phyloP scores from a whole-genome alignment of 2,797 vertebrate genomes.

The Pseudochirops corinnae region DNA sequence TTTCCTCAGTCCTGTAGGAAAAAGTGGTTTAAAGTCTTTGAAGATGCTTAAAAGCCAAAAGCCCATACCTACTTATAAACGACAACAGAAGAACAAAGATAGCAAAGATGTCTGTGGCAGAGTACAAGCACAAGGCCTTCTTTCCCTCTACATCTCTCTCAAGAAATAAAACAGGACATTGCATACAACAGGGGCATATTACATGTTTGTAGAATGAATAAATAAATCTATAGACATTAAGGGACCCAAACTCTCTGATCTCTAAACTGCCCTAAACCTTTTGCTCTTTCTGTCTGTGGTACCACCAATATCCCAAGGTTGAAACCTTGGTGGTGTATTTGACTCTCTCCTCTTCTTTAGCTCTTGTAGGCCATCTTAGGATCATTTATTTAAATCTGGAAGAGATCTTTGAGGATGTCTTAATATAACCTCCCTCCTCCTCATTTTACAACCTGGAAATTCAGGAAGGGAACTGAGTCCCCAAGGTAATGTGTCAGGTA shows the following conservation, averaged over 20 bases:
- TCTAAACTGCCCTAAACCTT: not conserved
- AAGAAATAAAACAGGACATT: not conserved
- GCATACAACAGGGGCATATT: not conserved
- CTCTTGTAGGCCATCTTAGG: not conserved
- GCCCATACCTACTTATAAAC: not conserved
- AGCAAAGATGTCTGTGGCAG: not conserved
- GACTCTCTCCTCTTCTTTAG: not conserved
- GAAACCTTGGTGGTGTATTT: not conserved
- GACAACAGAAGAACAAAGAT: not conserved
- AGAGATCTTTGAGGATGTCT: not conserved
- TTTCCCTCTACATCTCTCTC: not conserved
- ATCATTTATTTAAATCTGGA: not conserved
- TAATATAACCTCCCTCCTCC: not conserved
- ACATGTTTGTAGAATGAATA: not conserved
- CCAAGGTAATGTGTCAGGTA: not conserved
- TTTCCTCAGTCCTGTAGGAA: not conserved
- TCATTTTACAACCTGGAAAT: not conserved
- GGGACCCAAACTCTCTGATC: not conserved
- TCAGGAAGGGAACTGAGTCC: not conserved
- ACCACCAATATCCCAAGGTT: not conserved
- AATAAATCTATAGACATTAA: not conserved
- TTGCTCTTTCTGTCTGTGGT: not conserved
- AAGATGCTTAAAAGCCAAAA: not conserved
- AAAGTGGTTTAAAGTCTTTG: not conserved
- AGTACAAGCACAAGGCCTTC: not conserved